Base-by-base conservation (phyloP, 1,140 invertebrate genomes). In the Proctacanthus coquilletti region DNA sequence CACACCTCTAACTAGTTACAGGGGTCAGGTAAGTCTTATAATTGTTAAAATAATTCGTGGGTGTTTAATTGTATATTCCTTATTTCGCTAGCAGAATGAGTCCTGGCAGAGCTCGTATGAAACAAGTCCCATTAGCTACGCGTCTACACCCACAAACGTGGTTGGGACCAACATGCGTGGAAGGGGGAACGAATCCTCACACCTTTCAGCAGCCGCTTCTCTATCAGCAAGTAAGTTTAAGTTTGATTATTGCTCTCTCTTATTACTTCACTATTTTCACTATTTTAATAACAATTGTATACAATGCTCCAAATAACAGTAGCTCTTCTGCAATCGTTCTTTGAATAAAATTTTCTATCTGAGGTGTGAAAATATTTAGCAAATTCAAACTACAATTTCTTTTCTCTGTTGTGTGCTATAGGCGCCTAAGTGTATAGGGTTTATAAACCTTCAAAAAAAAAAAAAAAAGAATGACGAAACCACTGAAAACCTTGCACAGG, bases 171-270 rank as follows among this genome's bases (percentile, higher is more conserved):
- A 35, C 33, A 36, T 21, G 21, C 2, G 20, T 27, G 18, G 27
- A 15, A 34, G 40, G 11, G 38, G 38, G 29, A 40, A 34, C 29
- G 35, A 41, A 18, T 42, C 47, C 9, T 3, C 21, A 14, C 45
- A 51, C 45, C 51, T 65, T 10, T 57, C 56, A 23, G 65, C 65
- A 10, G 60, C 64, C 21, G 63, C 63, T 18, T 66, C 64, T 29
- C 43, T 68, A 27, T 53, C 63, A 50, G 64, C 64, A 52, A 63
- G 65, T 68, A 62, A 65, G 65, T 60, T 13, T 34, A n/a, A n/a
- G 30, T 32, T 39, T 42, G 9, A 21, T 41, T 25, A 18, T 11
- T 25, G 19, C 35, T 42, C 3, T 18, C 21, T 18, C 14, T 21
- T 25, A 34, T 31, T 34, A 38, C 18, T 33, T 34, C 33, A 27